A percentile compares a stretch with the other conserved stretches of the same genome.
phyloP scores from a whole-genome alignment of 2,888 invertebrate species.

The Charanyca ferruginea region DNA sequence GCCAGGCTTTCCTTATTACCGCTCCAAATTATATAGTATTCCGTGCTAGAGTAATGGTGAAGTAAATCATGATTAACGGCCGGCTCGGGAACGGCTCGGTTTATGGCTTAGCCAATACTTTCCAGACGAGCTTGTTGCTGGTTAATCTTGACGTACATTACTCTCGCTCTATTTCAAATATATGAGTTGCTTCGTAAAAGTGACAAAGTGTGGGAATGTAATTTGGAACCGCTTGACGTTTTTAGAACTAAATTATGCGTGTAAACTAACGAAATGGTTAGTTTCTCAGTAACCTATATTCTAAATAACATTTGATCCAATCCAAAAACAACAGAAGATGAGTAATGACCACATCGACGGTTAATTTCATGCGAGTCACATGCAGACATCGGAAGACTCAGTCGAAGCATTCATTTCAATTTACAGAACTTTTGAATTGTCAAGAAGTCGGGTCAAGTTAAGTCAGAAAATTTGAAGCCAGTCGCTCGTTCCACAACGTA shows the following conservation, averaged over 20 bases:
- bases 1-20: slow-evolving; percentile 62
- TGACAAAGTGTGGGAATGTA: slow-evolving; percentile 18
- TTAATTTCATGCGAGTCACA: slow-evolving; percentile 3
- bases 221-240: slow-evolving; percentile 8
- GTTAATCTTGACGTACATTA: slow-evolving; percentile 36
- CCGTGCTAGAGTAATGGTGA: slow-evolving; percentile 48
- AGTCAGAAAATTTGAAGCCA: too few relatives aligned
- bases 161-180: slow-evolving; percentile 33
- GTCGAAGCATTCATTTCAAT: too few relatives aligned
- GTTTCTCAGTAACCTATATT: slow-evolving; percentile 3
- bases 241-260: slow-evolving; percentile 5
- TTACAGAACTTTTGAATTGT: too few relatives aligned
- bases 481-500: too few relatives aligned
- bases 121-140: slow-evolving; percentile 33
- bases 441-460: too few relatives aligned
- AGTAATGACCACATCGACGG: slow-evolving; percentile 18
- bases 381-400: slow-evolving; percentile 14
- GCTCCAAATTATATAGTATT: slow-evolving; percentile 62
- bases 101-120: slow-evolving; percentile 53
- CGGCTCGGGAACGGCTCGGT: slow-evolving; percentile 46
- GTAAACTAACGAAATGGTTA: slow-evolving; percentile 19
- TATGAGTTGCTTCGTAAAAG: slow-evolving; percentile 14
- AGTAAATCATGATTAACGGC: slow-evolving; percentile 64
- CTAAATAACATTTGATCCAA: slow-evolving; percentile 26
- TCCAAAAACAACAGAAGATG: slow-evolving; percentile 26